phyloP scores from a whole-genome alignment of 2,888 invertebrate species.

The Stratiomys singularior region DNA sequence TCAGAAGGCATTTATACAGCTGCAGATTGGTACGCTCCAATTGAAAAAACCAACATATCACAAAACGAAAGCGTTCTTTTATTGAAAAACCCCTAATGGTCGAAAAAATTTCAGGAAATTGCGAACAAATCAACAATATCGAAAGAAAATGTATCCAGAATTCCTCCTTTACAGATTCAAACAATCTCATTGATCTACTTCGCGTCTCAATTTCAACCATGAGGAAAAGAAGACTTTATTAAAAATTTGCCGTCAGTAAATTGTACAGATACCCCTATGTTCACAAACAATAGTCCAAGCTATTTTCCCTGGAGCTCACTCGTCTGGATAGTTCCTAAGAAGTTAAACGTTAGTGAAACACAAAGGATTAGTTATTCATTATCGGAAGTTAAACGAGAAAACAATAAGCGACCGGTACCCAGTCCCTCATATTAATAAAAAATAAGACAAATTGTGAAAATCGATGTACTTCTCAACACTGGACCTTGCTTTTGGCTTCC shows the following conservation, averaged over 20 bases:
- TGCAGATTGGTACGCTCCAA: constrained; percentile 31
- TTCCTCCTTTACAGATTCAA: neutral
- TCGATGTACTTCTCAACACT: no score
- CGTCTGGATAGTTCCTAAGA: no score
- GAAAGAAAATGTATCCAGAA: neutral
- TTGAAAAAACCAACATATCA: constrained; percentile 46
- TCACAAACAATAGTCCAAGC: no score
- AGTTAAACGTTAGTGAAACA: no score
- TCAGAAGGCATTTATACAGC: constrained; percentile 46
- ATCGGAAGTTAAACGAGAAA: no score
- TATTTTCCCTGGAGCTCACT: no score
- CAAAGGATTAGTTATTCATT: no score
- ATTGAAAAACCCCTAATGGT: constrained; percentile 44
- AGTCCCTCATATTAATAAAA: no score
- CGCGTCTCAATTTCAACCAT: neutral
- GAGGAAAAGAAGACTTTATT: neutral
- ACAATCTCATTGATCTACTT: neutral
- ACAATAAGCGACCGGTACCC: no score
- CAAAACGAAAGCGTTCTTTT: constrained; percentile 8
- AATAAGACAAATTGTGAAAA: no score
- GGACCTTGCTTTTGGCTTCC: no score
- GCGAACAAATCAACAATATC: neutral
- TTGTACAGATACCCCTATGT: no score
- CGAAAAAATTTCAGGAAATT: neutral
- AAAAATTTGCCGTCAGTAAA: neutral